Percentiles rank a stretch among this genome's conserved stretches.
phyloP scores from a whole-genome alignment of 2,888 invertebrate species.

The Xestia sexstrigata region DNA sequence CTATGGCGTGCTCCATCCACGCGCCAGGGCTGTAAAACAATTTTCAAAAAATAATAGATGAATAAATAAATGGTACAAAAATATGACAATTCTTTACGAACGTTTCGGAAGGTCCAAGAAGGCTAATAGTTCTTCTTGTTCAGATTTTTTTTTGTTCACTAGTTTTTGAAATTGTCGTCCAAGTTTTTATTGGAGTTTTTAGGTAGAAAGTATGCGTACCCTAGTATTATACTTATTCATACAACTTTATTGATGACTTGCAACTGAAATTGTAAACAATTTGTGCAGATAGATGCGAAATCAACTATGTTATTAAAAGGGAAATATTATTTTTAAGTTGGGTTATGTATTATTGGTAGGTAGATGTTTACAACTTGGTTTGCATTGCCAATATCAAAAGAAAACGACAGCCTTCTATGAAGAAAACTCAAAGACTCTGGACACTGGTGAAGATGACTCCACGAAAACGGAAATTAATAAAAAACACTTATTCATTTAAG shows the following conservation, averaged over 20 bases:
- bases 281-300: background rate
- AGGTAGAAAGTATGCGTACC: background rate
- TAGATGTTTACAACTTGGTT: too few relatives aligned
- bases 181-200: conserved; percentile 45
- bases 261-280: background rate
- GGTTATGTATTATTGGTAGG: background rate
- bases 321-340: background rate
- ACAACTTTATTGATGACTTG: conserved; percentile 20
- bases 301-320: background rate
- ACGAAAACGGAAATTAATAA: background rate
- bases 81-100: conserved; percentile 81
- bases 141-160: conserved; percentile 68
- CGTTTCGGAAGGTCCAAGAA: conserved; percentile 82
- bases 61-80: conserved; percentile 79
- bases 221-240: conserved; percentile 16
- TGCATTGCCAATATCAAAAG: too few relatives aligned
- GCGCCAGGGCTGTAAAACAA: conserved; percentile 83
- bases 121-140: conserved; percentile 70
- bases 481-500: too few relatives aligned
- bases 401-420: background rate
- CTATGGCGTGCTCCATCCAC: conserved; percentile 83
- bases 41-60: conserved; percentile 78
- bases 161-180: conserved; percentile 35
- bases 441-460: background rate
- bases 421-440: background rate